These are phyloP conservation scores for Hypotaenidia okinawae DNA, from an alignment of 2,797 vertebrate species.

Conservation along the genomic window DNA sequence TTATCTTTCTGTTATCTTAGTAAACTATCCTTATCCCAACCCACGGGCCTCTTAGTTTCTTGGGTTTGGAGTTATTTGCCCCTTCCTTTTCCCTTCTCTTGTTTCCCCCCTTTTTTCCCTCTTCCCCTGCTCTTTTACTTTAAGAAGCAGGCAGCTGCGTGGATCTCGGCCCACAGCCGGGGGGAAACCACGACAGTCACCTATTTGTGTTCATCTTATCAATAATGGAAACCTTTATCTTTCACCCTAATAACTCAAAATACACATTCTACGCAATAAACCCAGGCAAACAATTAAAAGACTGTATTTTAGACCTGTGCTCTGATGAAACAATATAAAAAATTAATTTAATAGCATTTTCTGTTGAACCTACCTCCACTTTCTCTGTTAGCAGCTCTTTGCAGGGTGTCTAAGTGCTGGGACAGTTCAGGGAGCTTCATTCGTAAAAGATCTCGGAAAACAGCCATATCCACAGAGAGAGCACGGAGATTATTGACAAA, in stretches of 20 bases:
- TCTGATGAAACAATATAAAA: background rate
- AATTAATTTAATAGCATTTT: background rate
- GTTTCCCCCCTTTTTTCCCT: no score
- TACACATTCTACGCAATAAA: background rate
- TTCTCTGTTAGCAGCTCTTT: conserved; percentile 92
- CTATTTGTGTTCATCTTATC: background rate
- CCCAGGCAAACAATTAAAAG: background rate
- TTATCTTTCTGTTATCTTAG: no score
- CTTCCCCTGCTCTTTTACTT: no score
- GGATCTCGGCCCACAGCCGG: no score
- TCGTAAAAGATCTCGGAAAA: conserved; percentile 94
- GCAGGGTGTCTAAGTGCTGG: conserved; percentile 92
- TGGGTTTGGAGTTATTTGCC: no score
- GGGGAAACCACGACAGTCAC: background rate
- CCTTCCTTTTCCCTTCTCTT: no score
- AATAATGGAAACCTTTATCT: background rate
- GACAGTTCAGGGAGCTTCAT: conserved; percentile 94
- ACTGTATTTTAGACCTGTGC: background rate
- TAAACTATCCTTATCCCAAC: no score
- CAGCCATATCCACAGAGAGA: conserved; percentile 98
- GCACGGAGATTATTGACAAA: conserved; percentile 98
- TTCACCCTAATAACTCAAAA: background rate
- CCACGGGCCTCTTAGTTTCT: no score
- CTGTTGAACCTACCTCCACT: conserved; percentile 85
- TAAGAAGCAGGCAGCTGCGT: no score